Base-by-base conservation (phyloP, 2,113 vertebrate genomes). In the Eulemur macaco region DNA sequence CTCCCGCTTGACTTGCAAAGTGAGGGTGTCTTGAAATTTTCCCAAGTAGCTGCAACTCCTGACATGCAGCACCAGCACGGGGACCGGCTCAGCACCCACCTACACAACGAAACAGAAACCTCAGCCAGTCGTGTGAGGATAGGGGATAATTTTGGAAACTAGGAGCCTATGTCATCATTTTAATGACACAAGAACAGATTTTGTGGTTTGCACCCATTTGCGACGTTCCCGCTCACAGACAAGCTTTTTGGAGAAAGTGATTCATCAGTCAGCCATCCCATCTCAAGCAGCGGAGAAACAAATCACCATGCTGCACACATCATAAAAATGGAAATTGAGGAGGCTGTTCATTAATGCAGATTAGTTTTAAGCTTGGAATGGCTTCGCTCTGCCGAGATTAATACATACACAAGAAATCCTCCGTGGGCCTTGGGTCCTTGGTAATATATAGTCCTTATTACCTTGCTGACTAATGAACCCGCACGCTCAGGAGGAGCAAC, bases 341-440 rank as follows among this genome's bases (percentile, higher is more conserved):
- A 97, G 93, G 93, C 39, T 98, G 94, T 95, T 97, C 97, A 97
- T 97, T 98, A 98, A 98, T 97, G 96, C 94, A 98, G 97, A 97
- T 98, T 96, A 97, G 93, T 95, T 98, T 96, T 96, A 98, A 97
- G 91, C 93, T 95, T 92, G 78, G 80, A 94, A 89, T 95, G 85
- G 85, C 89, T 97, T 93, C 95, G 84, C 93, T 95, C 86, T 95
- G 83, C 81, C 2, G 66, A 97, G 94, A 97, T 97, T 95, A 97
- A 98, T 93, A 89, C 56, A 92, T 68, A 94, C 58, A 91, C 82
- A 87, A 95, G 93, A 93, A 96, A 93, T 81, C 94, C 91, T 96
- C 96, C 37, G 84, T 91, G 86, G 96, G 93, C 78, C 95, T 90
- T 91, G 89, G 93, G 81, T 92, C 94, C 85, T 86, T 92, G 66